Base-by-base conservation (phyloP, 30 jellyfish, hydroid and myxozoan species). In the Chrysaora quinquecirrha region DNA sequence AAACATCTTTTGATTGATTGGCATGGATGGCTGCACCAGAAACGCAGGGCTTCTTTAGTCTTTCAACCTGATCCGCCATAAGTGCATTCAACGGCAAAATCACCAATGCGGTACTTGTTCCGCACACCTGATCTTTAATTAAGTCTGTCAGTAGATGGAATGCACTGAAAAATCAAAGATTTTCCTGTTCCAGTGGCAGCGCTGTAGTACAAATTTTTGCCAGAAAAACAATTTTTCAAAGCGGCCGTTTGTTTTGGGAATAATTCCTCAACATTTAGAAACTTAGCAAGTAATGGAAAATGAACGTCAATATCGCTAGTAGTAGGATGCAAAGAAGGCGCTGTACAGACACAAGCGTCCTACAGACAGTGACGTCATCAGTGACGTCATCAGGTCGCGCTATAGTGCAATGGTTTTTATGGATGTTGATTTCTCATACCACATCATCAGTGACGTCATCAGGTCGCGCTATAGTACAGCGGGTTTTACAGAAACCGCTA, bases 41-140 rank as follows among this genome's bases (percentile, higher is more conserved):
- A 11, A 73, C 34, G 28, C 48, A 76, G 25, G 63, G 22, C 34
- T 48, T 73, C 49, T 48, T 43, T 47, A 73, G 74, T 49, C 46
- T 73, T 27, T 64, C 48, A 48, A 73, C 75, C 28, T 73, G 84
- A 73, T 73, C 84, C n/a, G 18, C 48, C 69, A 73, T 73, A 14
- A 73, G 84, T 12, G 78, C 72, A 71, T 21, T 11, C 34, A 73
- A 33, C 46, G 84, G 84, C 84, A 76, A 33, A 1, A 73, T 49
- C 35, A 73, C 84, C 22, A 73, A 4, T 12, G 46, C 49, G 16
- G 84, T 73, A 48, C 73, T 34, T 6, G 63, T 27, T 16, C 84
- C 84, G 19, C 16, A 22, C 12, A 34, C 60, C 7, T 73, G 84
- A 9, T 49, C 73, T 29, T 73, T 73, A 47, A 47, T 14, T 24